Conservation (phyloP, 2,797 vertebrate species). For the Danionella dracula region DNA sequence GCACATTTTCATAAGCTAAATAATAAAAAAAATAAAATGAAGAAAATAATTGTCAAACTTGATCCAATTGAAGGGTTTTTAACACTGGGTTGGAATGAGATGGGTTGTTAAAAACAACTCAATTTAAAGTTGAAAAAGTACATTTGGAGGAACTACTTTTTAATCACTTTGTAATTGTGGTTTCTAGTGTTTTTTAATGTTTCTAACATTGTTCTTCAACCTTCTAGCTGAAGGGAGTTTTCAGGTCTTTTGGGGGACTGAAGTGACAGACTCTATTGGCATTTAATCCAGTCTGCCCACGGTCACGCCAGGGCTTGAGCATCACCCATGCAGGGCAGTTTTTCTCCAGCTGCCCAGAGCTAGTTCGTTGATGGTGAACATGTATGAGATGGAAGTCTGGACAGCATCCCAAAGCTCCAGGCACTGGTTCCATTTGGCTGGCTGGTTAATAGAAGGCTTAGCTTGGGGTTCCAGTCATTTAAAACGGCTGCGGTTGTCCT, state of each 20-base stretch:
- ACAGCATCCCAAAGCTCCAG: not conserved
- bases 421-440: constrained; percentile 22
- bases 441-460: constrained; percentile 20
- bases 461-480: constrained; percentile 37
- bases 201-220: not conserved
- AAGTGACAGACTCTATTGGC: constrained; percentile 38
- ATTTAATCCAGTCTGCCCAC: constrained; percentile 33
- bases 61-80: too few species aligned
- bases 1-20: too few species aligned
- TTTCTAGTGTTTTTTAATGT: too few species aligned
- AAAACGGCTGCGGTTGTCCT: constrained; percentile 1
- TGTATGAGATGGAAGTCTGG: constrained; percentile 4
- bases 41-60: too few species aligned
- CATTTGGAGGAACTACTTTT: too few species aligned
- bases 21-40: too few species aligned
- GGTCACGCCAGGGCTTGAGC: constrained; percentile 27
- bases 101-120: too few species aligned
- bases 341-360: not conserved
- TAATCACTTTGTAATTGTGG: too few species aligned
- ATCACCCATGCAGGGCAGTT: constrained; percentile 9
- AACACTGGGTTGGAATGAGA: too few species aligned
- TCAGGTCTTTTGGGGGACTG: constrained; percentile 29
- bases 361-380: not conserved
- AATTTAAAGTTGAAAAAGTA: too few species aligned
- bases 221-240: constrained; percentile 11